A percentile compares a stretch with the other conserved stretches of the same genome.
Conservation (phyloP, 2,888 invertebrate genomes). For the Mimachlamys varia region DNA sequence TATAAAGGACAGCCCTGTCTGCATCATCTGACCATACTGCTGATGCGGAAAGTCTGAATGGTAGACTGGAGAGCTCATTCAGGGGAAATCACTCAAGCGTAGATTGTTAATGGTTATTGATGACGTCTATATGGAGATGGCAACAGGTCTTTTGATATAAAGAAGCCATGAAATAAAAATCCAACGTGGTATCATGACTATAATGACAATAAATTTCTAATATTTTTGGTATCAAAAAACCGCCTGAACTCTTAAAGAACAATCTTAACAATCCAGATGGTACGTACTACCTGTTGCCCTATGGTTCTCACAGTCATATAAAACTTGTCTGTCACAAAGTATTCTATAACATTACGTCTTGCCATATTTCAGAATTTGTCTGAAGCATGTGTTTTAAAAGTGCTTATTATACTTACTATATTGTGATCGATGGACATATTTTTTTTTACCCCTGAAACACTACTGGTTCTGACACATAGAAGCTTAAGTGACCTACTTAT, state of each 20-base stretch:
- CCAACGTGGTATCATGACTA: neutral
- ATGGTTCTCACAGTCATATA: too few species aligned
- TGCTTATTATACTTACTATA: neutral
- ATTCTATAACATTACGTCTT: neutral
- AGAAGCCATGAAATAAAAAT: neutral
- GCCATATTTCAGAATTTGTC: neutral
- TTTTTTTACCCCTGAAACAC: too few species aligned
- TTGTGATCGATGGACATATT: neutral
- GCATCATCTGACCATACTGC: neutral
- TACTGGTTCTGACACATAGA: neutral
- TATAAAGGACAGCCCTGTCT: constrained; percentile 4
- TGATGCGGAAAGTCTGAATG: constrained; percentile 23
- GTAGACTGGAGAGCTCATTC: constrained; percentile 28
- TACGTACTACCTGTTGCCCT: too few species aligned
- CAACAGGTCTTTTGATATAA: neutral
- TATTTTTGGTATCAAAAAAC: neutral
- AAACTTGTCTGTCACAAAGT: neutral
- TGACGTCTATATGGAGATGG: neutral
- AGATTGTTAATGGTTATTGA: constrained; percentile 25
- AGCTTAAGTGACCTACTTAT: neutral
- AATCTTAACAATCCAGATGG: too few species aligned
- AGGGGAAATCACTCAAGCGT: constrained; percentile 1
- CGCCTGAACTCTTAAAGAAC: neutral
- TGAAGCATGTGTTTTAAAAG: neutral
- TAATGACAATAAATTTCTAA: neutral